Base-by-base conservation (phyloP, 2,797 vertebrate genomes). In the Thaleichthys pacificus region DNA sequence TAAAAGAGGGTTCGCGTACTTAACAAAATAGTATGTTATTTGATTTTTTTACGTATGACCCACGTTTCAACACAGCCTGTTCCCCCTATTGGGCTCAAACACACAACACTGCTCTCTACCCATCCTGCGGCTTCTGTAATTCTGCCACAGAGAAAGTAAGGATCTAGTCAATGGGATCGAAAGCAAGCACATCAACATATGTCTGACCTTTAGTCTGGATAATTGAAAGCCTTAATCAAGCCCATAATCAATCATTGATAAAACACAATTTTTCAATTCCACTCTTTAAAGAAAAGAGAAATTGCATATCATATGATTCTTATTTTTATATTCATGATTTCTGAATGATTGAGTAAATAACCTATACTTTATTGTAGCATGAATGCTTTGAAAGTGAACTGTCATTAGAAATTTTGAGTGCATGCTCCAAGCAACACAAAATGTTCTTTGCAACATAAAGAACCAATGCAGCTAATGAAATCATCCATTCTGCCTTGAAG, bases 131-230 rank as follows among this genome's bases (percentile, higher is more conserved):
- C 62, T 71, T 72, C 73, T 79, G 61, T 66, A 35, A 63, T 49
- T 74, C 62, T 30, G 4, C 26, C 66, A 80, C 28, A 69, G 61
- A 82, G 32, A 69, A 71, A 80, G 49, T 80, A 76, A 87, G 84
- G 74, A 84, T 78, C 80, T 67, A 77, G 89, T 89, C 77, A 85
- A 76, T 84, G 80, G 72, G 66, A 74, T 83, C 75, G 78, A 80
- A 76, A 22, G 78, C 79, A 71, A 65, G 26, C 49, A 81, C 82
- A 85, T 83, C 15, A 83, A 82, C 79, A 82, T 54, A 67, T 72
- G 81, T 73, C 69, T 81, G 77, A 85, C 80, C 79, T 83, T 81
- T 85, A 60, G 68, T 84, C 66, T 71, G 60, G 19, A 83, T 73
- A 57, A 68, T 73, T 58, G 15, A 51, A 70, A 77, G 65, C 63